These are phyloP conservation scores for Halictus quadricinctus DNA, from an alignment of 2,888 invertebrate genomes.

Conservation along the genomic window DNA sequence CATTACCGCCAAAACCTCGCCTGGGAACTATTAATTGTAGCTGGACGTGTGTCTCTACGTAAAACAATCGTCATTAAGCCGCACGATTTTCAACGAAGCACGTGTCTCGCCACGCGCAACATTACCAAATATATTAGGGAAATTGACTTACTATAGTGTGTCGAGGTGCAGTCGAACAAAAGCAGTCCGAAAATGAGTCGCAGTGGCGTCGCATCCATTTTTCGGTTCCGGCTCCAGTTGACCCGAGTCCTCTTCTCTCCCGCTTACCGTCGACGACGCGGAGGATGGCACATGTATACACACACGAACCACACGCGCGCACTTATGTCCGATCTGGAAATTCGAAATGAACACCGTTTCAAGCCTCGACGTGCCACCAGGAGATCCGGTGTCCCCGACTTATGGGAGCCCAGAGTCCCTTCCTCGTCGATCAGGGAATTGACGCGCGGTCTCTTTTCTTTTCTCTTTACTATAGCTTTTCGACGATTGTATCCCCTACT, in stretches of 20 bases:
- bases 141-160: conserved; percentile 75
- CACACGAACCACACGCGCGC: conserved; percentile 74
- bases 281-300: conserved; percentile 68
- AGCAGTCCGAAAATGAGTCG: conserved; percentile 75
- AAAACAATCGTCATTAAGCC: not conserved
- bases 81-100: not conserved
- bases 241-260: conserved; percentile 65
- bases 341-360: conserved; percentile 65
- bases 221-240: conserved; percentile 60
- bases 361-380: conserved; percentile 33
- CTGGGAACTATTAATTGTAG: not conserved
- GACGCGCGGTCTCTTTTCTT: conserved; percentile 9
- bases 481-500: conserved; percentile 1
- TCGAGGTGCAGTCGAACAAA: conserved; percentile 73
- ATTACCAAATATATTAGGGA: conserved; percentile 15
- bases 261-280: conserved; percentile 58
- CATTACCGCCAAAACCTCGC: not conserved
- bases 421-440: conserved; percentile 9
- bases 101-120: too few species aligned
- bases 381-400: conserved; percentile 9
- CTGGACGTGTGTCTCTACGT: not conserved
- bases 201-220: conserved; percentile 75
- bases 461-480: not conserved
- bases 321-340: conserved; percentile 77
- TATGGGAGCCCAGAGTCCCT: not conserved